phyloP scores from a whole-genome alignment of 2,113 vertebrate genomes.

The Triplophysa tibetana region DNA sequence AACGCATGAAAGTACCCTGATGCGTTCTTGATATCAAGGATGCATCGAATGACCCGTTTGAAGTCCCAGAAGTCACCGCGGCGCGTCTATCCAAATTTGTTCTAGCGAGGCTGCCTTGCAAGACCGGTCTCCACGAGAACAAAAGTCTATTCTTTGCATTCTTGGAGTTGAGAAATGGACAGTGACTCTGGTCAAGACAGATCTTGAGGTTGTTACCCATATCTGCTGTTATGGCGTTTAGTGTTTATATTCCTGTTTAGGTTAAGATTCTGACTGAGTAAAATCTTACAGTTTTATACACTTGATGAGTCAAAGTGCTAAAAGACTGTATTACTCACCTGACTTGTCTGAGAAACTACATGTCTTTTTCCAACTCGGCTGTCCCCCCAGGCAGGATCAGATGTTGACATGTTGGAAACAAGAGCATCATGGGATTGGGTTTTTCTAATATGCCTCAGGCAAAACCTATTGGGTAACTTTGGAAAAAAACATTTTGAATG shows the following conservation, averaged over 20 bases:
- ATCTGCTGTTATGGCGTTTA: background rate
- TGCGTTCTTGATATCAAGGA: too few species aligned
- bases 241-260: background rate
- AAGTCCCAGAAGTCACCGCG: too few species aligned
- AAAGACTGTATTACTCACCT: slow-evolving; percentile 7
- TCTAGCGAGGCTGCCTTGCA: too few species aligned
- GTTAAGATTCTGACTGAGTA: background rate
- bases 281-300: slow-evolving; percentile 7
- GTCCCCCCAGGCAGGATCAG: slow-evolving; percentile 27
- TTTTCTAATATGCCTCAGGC: slow-evolving; percentile 45
- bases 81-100: too few species aligned
- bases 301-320: slow-evolving; percentile 30
- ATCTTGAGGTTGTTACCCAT: background rate
- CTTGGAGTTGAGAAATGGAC: too few species aligned
- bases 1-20: too few species aligned
- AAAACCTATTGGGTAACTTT: slow-evolving; percentile 51
- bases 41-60: too few species aligned
- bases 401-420: slow-evolving; percentile 58
- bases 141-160: too few species aligned
- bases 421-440: slow-evolving; percentile 50
- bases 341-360: background rate
- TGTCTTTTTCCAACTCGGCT: background rate
- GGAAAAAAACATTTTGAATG: background rate
- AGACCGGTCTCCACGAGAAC: too few species aligned
- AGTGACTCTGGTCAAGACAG: too few species aligned